These are phyloP conservation scores for Montifringilla adamsi DNA, from an alignment of 2,113 vertebrate genomes.

Conservation along the genomic window DNA sequence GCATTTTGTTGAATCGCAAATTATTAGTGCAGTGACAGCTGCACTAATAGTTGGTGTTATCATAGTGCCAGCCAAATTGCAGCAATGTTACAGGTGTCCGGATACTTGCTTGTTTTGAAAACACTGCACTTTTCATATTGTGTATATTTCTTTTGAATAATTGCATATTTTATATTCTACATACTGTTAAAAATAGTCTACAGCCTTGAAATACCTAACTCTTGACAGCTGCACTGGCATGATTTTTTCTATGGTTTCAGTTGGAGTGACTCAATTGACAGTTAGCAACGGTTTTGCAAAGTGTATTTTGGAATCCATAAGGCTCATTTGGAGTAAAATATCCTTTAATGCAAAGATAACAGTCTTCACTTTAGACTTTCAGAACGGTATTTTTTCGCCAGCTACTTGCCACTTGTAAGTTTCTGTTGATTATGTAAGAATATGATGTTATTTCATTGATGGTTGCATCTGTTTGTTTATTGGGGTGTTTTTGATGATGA, in stretches of 20 bases:
- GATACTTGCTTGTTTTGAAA: not conserved
- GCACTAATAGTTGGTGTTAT: not conserved
- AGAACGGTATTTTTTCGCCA: not conserved
- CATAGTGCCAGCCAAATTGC: not conserved
- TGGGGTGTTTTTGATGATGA: fast-evolving
- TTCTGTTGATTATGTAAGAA: not conserved
- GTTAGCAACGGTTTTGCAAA: not conserved
- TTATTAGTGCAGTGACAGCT: not conserved
- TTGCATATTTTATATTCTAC: not conserved
- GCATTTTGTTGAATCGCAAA: not conserved
- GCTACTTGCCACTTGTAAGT: not conserved
- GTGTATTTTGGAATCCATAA: not conserved
- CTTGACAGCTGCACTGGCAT: not conserved
- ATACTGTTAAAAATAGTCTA: not conserved
- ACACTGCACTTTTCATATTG: not conserved
- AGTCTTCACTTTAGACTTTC: not conserved
- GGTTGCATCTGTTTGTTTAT: not conserved
- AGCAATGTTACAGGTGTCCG: not conserved
- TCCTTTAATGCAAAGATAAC: not conserved
- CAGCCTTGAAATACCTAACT: not conserved
- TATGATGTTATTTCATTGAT: not conserved
- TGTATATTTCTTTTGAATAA: not conserved
- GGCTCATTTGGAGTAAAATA: not conserved
- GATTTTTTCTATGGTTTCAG: not conserved
- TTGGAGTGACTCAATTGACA: not conserved